A percentile compares a stretch with the other conserved stretches of the same genome.
Evolutionary conservation across 1,140 invertebrate genomes (phyloP).

Genomic region (Reticulitermes speratus): DNA sequence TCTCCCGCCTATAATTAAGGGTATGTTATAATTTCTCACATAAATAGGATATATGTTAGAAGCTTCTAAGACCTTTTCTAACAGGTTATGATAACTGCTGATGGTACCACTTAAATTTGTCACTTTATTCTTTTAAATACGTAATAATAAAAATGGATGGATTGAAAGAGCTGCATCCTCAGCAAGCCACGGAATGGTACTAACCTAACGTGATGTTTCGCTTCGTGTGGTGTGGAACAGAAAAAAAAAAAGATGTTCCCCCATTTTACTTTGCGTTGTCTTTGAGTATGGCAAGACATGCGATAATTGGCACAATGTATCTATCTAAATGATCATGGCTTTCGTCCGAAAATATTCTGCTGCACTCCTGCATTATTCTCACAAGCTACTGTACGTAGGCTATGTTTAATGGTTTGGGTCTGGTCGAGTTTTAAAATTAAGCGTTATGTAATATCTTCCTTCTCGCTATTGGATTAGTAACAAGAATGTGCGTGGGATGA

Average conservation of each 20-base stretch:
- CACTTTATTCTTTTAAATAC: neutral
- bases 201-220: slow-evolving; percentile 9
- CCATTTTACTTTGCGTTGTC: neutral
- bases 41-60: neutral
- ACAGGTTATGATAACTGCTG: neutral
- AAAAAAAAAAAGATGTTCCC: neutral
- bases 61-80: neutral
- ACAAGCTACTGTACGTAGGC: neutral
- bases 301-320: slow-evolving; percentile 2
- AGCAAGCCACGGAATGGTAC: slow-evolving; percentile 24
- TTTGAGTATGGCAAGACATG: neutral
- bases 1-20: neutral
- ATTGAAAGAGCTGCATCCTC: slow-evolving; percentile 17
- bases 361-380: neutral
- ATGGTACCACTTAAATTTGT: slow-evolving; percentile 9
- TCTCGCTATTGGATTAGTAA: slow-evolving; percentile 23
- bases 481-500: slow-evolving; percentile 13
- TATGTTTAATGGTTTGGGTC: neutral
- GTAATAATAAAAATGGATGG: slow-evolving; percentile 28
- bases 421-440: slow-evolving; percentile 6
- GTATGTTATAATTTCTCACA: neutral
- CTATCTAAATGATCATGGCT: neutral
- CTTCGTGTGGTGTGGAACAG: neutral
- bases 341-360: neutral
- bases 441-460: slow-evolving; percentile 24